phyloP scores from a whole-genome alignment of 2,888 invertebrate species.

The Cephus rjabovi region DNA sequence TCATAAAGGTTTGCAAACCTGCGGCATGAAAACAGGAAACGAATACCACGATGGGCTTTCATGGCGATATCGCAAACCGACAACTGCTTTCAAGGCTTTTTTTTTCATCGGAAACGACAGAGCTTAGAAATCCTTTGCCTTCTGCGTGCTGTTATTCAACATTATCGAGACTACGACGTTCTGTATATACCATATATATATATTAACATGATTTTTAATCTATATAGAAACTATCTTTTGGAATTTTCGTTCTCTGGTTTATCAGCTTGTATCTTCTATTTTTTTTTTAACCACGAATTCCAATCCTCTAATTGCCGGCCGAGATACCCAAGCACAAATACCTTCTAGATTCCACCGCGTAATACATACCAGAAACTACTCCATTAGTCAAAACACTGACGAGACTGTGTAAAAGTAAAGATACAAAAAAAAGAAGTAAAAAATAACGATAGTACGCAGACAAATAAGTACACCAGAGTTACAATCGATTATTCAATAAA shows the following conservation, averaged over 20 bases:
- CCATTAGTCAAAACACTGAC: not conserved
- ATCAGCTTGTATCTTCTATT: not conserved
- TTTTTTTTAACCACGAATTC: not conserved
- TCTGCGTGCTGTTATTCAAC: not conserved
- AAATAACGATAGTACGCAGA: not conserved
- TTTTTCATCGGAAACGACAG: conserved; percentile 28
- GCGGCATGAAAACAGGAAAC: conserved; percentile 42
- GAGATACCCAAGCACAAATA: not conserved
- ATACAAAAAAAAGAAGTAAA: not conserved
- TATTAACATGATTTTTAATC: not conserved
- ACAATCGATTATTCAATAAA: not conserved
- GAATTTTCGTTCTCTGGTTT: not conserved
- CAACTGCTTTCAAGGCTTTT: conserved; percentile 34
- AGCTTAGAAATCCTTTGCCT: not conserved
- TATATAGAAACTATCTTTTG: not conserved
- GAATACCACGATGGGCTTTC: conserved; percentile 38
- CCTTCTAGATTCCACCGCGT: not conserved
- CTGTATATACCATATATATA: not conserved
- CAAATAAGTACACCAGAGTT: not conserved
- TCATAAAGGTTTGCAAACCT: conserved; percentile 14
- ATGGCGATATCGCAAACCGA: conserved; percentile 31
- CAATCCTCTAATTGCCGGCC: not conserved
- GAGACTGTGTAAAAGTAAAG: not conserved
- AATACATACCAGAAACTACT: not conserved
- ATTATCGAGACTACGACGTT: conserved; percentile 8